phyloP scores from a whole-genome alignment of 2,888 invertebrate genomes.

The Papilio elwesi region DNA sequence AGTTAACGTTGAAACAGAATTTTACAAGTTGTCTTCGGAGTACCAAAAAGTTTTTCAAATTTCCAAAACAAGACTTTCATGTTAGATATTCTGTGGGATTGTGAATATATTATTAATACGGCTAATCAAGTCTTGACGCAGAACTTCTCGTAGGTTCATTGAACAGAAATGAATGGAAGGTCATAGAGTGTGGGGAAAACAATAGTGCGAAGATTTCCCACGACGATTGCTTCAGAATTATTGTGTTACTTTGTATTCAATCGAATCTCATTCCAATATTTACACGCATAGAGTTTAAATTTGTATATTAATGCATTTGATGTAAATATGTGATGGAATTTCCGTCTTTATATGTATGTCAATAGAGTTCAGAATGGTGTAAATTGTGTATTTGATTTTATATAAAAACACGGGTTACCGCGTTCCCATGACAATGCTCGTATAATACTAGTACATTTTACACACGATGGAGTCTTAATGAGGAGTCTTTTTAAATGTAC shows the following conservation, averaged over 20 bases:
- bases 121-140: too few species aligned
- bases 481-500: slow-evolving; percentile 7
- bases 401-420: slow-evolving; percentile 47
- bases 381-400: slow-evolving; percentile 23
- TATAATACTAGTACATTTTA: slow-evolving; percentile 16
- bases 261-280: slow-evolving; percentile 46
- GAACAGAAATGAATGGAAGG: slow-evolving; percentile 68
- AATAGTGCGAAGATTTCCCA: slow-evolving; percentile 68
- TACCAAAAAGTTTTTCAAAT: too few species aligned
- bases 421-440: slow-evolving; percentile 52
- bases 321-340: slow-evolving; percentile 7
- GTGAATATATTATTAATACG: too few species aligned
- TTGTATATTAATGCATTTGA: slow-evolving; percentile 9
- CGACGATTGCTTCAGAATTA: slow-evolving; percentile 56
- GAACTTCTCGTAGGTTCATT: slow-evolving; percentile 54
- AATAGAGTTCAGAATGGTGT: slow-evolving; percentile 33
- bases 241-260: slow-evolving; percentile 39
- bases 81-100: too few species aligned
- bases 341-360: neutral
- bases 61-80: too few species aligned
- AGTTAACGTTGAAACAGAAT: too few species aligned
- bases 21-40: too few species aligned
- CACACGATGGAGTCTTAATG: slow-evolving; percentile 13
- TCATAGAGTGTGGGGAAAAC: slow-evolving; percentile 65
- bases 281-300: slow-evolving; percentile 16